Evolutionary conservation across 2,888 invertebrate genomes (phyloP), one percentile per base, ranked within the genome.

Genomic region (Aethes cnicana): DNA sequence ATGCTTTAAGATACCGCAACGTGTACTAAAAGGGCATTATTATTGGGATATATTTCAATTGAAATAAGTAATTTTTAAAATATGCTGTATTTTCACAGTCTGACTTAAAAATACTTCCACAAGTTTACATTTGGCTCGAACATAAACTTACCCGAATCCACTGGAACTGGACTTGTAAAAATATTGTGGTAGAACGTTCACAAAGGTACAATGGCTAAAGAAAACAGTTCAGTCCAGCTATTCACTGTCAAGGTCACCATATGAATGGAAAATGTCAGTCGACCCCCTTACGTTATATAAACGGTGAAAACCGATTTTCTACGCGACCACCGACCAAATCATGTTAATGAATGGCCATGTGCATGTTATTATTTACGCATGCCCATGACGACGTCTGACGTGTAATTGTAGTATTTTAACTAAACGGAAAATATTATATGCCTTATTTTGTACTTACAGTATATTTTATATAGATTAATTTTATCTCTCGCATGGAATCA

Each of bases 261-360:
- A 61, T 53, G 69, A 84, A 74, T 85, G 79, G 61, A 62, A 59
- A 64, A 56, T 56, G 54, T 41, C 49, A 56, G 59, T 52, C 77
- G 73, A 72, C 75, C 70, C 62, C 57, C 64, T 67, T 78, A 64
- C 58, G 59, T 81, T 87, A 72, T 88, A 88, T 81, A 66, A 43
- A 36, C 53, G 54, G 61, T 74, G 72, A 82, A 85, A 84, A 84
- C 79, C 80, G 55, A 77, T 84, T 83, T 81, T 81, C 82, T 71
- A 72, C 67, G 72, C 69, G 74, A 58, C 59, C 79, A 79, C 69
- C 55, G 57, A 84, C 72, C 82, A 81, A 82, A 84, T 77, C 81
- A 72, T 74, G 79, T 74, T 84, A 87, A 87, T 87, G 75, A 70
- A 63, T 66, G 70, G 63, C 68, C 58, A 63, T 61, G 55, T 36